These are phyloP conservation scores for Lophochroa leadbeateri DNA, from an alignment of 2,113 vertebrate species.

Conservation along the genomic window DNA sequence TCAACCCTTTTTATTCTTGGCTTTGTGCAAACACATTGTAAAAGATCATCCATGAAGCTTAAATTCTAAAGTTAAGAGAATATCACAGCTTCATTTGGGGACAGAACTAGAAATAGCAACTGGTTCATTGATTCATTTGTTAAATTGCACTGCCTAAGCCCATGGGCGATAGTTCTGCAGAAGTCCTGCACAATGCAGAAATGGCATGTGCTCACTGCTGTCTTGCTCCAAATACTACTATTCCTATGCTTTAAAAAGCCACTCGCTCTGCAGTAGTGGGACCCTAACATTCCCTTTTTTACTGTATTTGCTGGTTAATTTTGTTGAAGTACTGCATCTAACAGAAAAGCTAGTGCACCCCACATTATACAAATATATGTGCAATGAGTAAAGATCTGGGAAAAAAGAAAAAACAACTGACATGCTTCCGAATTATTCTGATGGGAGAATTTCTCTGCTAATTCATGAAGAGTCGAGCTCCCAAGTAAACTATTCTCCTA, in stretches of 20 bases:
- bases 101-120: not conserved
- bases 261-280: not conserved
- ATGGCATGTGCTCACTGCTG: not conserved
- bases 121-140: not conserved
- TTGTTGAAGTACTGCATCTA: not conserved
- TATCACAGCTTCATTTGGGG: not conserved
- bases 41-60: not conserved
- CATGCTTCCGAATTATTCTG: not conserved
- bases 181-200: not conserved
- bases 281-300: not conserved
- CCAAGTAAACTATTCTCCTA: not conserved
- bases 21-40: not conserved
- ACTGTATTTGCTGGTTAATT: not conserved
- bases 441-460: not conserved
- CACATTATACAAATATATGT: not conserved
- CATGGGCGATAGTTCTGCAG: not conserved
- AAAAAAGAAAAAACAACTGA: not conserved
- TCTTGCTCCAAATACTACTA: not conserved
- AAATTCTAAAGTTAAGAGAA: not conserved
- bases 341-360: not conserved
- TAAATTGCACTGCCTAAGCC: not conserved
- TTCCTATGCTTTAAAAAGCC: not conserved
- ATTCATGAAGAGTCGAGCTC: not conserved
- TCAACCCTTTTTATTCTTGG: not conserved
- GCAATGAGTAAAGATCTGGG: not conserved